phyloP scores from a whole-genome alignment of 1,140 invertebrate species.

The Stratiolaelaps scimitus region DNA sequence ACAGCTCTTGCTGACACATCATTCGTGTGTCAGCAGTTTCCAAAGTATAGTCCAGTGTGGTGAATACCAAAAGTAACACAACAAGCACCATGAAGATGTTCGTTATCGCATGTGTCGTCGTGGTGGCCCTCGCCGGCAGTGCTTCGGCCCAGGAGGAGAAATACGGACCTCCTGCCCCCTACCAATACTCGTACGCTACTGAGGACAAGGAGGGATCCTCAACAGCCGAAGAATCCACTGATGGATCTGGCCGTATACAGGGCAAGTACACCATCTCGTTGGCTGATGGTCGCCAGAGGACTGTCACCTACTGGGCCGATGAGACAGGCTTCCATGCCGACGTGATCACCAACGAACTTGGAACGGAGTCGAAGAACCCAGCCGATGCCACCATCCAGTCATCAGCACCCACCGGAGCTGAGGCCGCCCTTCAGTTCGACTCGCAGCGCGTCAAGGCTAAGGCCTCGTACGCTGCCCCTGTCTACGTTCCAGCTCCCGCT shows the following conservation, averaged over 20 bases:
- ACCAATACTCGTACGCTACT: conserved; percentile 18
- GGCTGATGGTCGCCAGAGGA: conserved; percentile 33
- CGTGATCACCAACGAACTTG: conserved; percentile 36
- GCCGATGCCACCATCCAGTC: conserved; percentile 31
- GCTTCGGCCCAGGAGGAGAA: background rate
- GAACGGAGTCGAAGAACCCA: conserved; percentile 33
- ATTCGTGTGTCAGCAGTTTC: too few species aligned
- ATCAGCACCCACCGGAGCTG: conserved; percentile 6
- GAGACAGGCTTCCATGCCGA: conserved; percentile 35
- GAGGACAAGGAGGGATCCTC: conserved; percentile 27
- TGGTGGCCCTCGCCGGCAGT: background rate
- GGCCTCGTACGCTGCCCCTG: conserved; percentile 11
- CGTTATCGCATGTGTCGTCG: background rate
- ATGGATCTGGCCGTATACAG: conserved; percentile 16
- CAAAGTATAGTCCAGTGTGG: too few species aligned
- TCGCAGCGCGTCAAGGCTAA: conserved; percentile 19
- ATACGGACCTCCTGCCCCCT: conserved; percentile 19
- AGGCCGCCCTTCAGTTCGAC: conserved; percentile 27
- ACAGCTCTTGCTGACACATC: too few species aligned
- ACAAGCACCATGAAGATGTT: background rate
- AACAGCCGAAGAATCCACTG: conserved; percentile 12
- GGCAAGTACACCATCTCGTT: conserved; percentile 28
- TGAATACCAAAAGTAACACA: too few species aligned
- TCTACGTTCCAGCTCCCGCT: conserved; percentile 5
- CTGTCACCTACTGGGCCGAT: conserved; percentile 36